Conservation (phyloP, 2,113 vertebrate species). For the Nanorana parkeri region DNA sequence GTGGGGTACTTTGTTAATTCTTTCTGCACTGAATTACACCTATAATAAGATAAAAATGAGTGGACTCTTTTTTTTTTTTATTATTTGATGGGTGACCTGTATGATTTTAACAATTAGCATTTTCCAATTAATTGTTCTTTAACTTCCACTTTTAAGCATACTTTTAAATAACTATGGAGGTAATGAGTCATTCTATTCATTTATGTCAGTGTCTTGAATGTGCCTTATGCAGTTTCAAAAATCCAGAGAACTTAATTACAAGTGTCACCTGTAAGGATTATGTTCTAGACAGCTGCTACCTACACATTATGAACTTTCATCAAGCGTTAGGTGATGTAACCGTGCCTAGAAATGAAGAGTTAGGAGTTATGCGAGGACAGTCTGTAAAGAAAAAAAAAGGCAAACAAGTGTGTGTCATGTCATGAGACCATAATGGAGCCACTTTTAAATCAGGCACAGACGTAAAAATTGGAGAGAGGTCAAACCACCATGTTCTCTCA, state of each 20-base stretch:
- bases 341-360: not conserved
- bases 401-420: not conserved
- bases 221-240: not conserved
- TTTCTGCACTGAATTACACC: too few relatives aligned
- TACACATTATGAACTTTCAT: not conserved
- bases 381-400: not conserved
- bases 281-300: slow-evolving; percentile 14
- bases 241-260: slow-evolving; percentile 20
- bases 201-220: not conserved
- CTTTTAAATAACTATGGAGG: too few relatives aligned
- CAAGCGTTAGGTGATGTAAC: not conserved
- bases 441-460: not conserved
- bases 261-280: slow-evolving; percentile 5
- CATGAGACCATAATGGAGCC: not conserved
- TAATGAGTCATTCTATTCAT: not conserved
- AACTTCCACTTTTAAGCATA: too few relatives aligned
- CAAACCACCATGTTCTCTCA: not conserved
- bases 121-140: too few relatives aligned
- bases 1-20: too few relatives aligned
- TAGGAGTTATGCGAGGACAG: slow-evolving; percentile 23
- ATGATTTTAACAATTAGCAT: too few relatives aligned
- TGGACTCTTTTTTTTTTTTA: too few relatives aligned
- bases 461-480: not conserved
- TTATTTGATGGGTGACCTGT: too few relatives aligned
- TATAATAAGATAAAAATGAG: too few relatives aligned